Evolutionary conservation across 1,140 invertebrate genomes (phyloP).

Genomic region (Cotesia chilonis): DNA sequence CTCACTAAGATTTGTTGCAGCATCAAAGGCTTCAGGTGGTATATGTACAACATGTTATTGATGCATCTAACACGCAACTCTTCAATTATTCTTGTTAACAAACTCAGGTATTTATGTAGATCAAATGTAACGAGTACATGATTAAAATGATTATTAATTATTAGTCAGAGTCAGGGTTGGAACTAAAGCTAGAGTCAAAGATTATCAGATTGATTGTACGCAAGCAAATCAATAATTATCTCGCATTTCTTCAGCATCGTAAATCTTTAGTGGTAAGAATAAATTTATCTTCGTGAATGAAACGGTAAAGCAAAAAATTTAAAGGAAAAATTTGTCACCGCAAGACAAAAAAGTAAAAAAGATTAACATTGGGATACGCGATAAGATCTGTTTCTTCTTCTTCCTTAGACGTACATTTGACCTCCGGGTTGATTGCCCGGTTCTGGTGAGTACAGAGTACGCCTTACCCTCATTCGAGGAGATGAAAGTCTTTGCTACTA

Average conservation of each 20-base stretch:
- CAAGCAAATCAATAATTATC: too few species aligned
- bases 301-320: background rate
- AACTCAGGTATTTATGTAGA: too few species aligned
- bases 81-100: too few species aligned
- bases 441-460: conserved; percentile 2
- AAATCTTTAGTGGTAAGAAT: too few species aligned
- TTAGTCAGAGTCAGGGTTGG: too few species aligned
- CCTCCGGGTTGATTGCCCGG: conserved; percentile 5
- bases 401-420: conserved; percentile 2
- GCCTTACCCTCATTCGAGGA: background rate
- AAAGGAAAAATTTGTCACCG: background rate
- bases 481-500: background rate
- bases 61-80: background rate
- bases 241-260: too few species aligned
- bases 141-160: too few species aligned
- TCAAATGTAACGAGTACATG: too few species aligned
- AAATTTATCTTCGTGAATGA: background rate
- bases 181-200: too few species aligned
- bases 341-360: background rate
- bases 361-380: conserved; percentile 3
- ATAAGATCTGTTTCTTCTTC: conserved; percentile 8
- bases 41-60: background rate
- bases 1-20: background rate
- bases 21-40: background rate
- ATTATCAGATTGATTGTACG: too few species aligned